Conservation (phyloP, 2,797 vertebrate genomes). For the Argentina silus region DNA sequence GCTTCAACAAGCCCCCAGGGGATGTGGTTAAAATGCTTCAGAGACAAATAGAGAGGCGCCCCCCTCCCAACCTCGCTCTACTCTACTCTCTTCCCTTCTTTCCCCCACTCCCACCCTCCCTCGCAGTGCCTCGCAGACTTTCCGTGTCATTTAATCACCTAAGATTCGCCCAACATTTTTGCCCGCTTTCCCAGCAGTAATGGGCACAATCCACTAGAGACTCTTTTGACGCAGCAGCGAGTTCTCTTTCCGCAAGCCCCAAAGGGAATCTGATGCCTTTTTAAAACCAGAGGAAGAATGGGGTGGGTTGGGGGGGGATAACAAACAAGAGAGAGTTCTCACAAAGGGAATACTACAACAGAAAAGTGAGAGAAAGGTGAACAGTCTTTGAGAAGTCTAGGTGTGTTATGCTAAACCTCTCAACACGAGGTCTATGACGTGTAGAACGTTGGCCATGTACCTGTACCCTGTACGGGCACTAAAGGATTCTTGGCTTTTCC, state of each 20-base stretch:
- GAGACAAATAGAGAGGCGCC: slow-evolving; percentile 43
- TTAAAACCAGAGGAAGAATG: slow-evolving; percentile 22
- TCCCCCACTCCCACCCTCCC: no score
- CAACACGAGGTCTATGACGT: neutral
- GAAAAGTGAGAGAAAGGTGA: neutral
- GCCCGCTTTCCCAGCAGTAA: slow-evolving; percentile 57
- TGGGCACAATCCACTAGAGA: slow-evolving; percentile 61
- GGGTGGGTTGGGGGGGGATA: neutral
- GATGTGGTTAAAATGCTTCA: slow-evolving; percentile 45
- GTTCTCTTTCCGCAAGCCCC: slow-evolving; percentile 27
- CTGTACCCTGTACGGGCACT: no score
- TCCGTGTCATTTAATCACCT: slow-evolving; percentile 50
- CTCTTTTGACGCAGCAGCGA: slow-evolving; percentile 1
- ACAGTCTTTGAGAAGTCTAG: slow-evolving; percentile 5
- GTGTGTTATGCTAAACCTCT: neutral
- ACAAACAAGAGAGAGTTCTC: slow-evolving; percentile 25
- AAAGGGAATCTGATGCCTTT: slow-evolving; percentile 37
- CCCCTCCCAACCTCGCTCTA: neutral
- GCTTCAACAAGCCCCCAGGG: slow-evolving; percentile 5
- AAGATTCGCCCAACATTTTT: slow-evolving; percentile 40
- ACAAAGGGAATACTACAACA: slow-evolving; percentile 6
- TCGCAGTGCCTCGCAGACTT: slow-evolving; percentile 33
- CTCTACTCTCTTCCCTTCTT: neutral
- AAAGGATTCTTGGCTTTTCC: no score
- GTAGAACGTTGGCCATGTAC: neutral